Evolutionary conservation across 2,888 invertebrate species (phyloP).

Genomic region (Cartodere bifasciata): DNA sequence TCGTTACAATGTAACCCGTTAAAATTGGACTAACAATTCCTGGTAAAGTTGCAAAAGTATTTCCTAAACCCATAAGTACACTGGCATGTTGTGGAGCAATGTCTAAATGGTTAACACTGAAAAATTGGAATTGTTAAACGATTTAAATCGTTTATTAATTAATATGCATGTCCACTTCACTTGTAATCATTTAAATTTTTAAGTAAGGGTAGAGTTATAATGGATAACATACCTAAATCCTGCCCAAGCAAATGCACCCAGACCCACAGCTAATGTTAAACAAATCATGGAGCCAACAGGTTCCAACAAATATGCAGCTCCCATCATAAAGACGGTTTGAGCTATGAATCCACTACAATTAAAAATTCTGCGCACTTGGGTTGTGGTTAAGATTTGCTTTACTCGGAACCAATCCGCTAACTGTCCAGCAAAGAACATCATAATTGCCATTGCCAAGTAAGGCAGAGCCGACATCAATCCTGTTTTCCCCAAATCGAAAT

Average conservation of each 20-base stretch:
- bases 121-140: slow-evolving; percentile 13
- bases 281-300: slow-evolving; percentile 63
- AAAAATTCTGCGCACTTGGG: slow-evolving; percentile 54
- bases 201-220: too few species aligned
- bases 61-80: slow-evolving; percentile 81
- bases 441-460: slow-evolving; percentile 76
- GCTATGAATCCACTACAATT: slow-evolving; percentile 60
- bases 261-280: slow-evolving; percentile 76
- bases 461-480: slow-evolving; percentile 79
- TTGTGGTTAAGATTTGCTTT: slow-evolving; percentile 53
- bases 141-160: too few species aligned
- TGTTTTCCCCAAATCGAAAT: slow-evolving; percentile 62
- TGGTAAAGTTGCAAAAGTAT: slow-evolving; percentile 81
- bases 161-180: too few species aligned
- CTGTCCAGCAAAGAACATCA: slow-evolving; percentile 69
- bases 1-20: slow-evolving; percentile 63
- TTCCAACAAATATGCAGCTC: slow-evolving; percentile 60
- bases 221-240: slow-evolving; percentile 60
- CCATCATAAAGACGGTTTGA: slow-evolving; percentile 79
- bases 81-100: slow-evolving; percentile 86
- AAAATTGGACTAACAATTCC: slow-evolving; percentile 82
- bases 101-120: slow-evolving; percentile 72
- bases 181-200: too few species aligned
- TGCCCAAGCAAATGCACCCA: slow-evolving; percentile 88
- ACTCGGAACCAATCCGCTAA: slow-evolving; percentile 67